A percentile compares a stretch with the other conserved stretches of the same genome.
Conservation (phyloP, 2,797 vertebrate species). For the Tokudaia tokunoshimensis region DNA sequence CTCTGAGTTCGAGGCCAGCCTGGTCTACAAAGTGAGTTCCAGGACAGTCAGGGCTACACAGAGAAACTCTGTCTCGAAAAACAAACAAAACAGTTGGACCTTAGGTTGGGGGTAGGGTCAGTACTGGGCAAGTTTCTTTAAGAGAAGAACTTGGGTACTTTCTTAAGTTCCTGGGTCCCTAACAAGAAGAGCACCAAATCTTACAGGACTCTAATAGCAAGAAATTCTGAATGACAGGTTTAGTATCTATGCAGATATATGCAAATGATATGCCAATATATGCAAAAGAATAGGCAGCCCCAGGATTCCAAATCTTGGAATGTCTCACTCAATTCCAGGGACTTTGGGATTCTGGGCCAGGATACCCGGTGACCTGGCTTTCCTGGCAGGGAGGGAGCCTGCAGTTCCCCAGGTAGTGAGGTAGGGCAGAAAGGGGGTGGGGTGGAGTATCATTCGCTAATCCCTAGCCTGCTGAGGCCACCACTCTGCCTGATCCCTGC, state of each 20-base stretch:
- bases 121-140: not conserved
- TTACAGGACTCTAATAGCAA: not conserved
- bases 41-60: not conserved
- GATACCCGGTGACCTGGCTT: not conserved
- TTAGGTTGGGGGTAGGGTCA: not conserved
- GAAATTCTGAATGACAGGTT: not conserved
- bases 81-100: not conserved
- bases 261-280: not conserved
- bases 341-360: not conserved
- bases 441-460: conserved; percentile 82
- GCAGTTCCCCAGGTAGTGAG: not conserved
- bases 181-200: not conserved
- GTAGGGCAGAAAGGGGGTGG: not conserved
- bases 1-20: not conserved
- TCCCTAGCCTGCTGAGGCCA: conserved; percentile 86
- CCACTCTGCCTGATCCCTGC: conserved; percentile 85
- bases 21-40: not conserved
- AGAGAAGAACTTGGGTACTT: not conserved
- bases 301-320: not conserved
- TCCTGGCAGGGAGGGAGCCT: not conserved
- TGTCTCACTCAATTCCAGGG: not conserved
- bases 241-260: not conserved
- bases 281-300: not conserved
- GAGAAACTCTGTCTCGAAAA: not conserved
- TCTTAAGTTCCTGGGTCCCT: too few species aligned